These are phyloP conservation scores for Caenorhabditis zanzibari DNA, from an alignment of 2,888 invertebrate species.

Conservation along the genomic window DNA sequence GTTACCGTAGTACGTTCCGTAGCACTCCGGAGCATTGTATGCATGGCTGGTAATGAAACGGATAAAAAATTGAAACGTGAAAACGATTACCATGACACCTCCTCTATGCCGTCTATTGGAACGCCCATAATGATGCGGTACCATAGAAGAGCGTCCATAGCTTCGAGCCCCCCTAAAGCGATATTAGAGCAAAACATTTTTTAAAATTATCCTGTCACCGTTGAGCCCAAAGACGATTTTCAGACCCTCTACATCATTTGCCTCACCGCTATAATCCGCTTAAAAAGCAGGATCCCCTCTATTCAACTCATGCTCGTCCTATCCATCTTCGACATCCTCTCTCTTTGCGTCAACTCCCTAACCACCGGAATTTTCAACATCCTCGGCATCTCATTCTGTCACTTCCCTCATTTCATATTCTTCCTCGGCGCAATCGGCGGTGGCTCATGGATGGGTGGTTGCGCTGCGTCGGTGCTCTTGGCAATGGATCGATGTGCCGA, in stretches of 20 bases:
- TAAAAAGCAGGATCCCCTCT: slow-evolving; percentile 7
- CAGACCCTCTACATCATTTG: slow-evolving; percentile 26
- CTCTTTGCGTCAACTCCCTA: slow-evolving; percentile 43
- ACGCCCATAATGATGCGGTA: too few species aligned
- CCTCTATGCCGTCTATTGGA: too few species aligned
- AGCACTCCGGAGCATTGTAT: too few species aligned
- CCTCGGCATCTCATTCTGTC: slow-evolving; percentile 43
- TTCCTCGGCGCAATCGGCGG: slow-evolving; percentile 38
- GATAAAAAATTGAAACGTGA: too few species aligned
- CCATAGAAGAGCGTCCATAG: too few species aligned
- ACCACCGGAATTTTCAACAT: slow-evolving; percentile 40
- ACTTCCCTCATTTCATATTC: slow-evolving; percentile 41
- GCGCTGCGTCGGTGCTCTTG: slow-evolving; percentile 35
- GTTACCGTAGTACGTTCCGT: too few species aligned
- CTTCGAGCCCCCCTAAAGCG: too few species aligned
- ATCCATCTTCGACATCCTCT: slow-evolving; percentile 37
- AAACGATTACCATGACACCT: too few species aligned
- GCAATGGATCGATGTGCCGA: slow-evolving; percentile 47
- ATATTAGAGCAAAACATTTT: too few species aligned
- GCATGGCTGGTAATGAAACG: too few species aligned
- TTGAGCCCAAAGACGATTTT: neutral
- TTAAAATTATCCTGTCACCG: too few species aligned
- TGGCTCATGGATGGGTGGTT: slow-evolving; percentile 48
- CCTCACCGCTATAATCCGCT: neutral
- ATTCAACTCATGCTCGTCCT: slow-evolving; percentile 45